Conservation (phyloP, 1,140 invertebrate genomes). For the Ylistrum balloti region DNA sequence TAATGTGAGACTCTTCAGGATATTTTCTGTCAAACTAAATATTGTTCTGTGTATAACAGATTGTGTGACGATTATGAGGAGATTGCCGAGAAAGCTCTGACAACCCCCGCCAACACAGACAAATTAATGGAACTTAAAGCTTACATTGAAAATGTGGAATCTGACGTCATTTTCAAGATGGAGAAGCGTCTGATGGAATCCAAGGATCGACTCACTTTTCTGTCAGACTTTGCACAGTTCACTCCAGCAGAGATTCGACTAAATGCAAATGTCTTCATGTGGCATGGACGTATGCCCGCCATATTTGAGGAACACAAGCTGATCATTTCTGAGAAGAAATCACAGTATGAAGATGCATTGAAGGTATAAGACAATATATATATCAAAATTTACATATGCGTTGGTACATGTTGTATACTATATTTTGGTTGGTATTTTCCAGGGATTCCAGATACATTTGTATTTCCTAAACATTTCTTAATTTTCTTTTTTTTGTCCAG, state of each 20-base stretch:
- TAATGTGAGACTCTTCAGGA: too few relatives aligned
- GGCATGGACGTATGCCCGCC: constrained; percentile 90
- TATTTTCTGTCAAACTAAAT: too few relatives aligned
- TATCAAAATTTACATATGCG: background rate
- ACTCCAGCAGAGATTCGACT: constrained; percentile 89
- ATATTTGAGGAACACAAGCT: constrained; percentile 91
- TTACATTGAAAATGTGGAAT: constrained; percentile 90
- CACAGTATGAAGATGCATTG: constrained; percentile 93
- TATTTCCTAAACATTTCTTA: too few relatives aligned
- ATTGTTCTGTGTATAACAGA: constrained; percentile 83
- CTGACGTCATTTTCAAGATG: constrained; percentile 88
- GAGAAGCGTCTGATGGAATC: constrained; percentile 89
- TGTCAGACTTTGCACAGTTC: constrained; percentile 91
- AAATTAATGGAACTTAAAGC: constrained; percentile 91
- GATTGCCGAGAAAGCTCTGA: constrained; percentile 91
- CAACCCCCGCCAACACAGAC: constrained; percentile 91
- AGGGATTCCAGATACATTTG: too few relatives aligned
- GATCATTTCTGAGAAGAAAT: constrained; percentile 91
- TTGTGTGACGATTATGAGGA: constrained; percentile 92
- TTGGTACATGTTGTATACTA: too few relatives aligned
- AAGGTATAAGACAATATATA: constrained; percentile 84
- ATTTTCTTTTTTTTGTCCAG: too few relatives aligned
- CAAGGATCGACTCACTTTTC: constrained; percentile 86
- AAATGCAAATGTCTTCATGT: constrained; percentile 93
- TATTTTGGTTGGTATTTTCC: too few relatives aligned